A percentile compares a stretch with the other conserved stretches of the same genome.
These are phyloP conservation scores for Agrilus mali DNA, from an alignment of 2,888 invertebrate genomes.

Conservation along the genomic window DNA sequence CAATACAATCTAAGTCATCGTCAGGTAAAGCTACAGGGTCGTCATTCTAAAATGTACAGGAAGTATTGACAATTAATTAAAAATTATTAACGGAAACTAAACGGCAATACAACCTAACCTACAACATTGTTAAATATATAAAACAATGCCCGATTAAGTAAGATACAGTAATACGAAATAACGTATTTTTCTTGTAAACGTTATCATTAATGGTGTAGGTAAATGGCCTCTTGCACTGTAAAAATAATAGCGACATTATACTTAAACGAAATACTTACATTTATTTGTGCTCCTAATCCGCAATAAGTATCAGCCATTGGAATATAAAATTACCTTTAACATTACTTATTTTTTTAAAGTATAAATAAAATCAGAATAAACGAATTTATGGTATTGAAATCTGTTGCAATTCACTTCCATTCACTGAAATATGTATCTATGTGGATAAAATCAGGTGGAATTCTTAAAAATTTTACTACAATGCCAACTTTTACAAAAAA, in stretches of 20 bases:
- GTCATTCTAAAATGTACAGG: slow-evolving; percentile 19
- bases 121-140: not conserved
- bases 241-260: not conserved
- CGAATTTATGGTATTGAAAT: no score
- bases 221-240: not conserved
- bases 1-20: slow-evolving; percentile 43
- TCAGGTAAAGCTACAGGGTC: slow-evolving; percentile 33
- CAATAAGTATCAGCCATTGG: slow-evolving; percentile 82
- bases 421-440: no score
- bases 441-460: no score
- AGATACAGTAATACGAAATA: slow-evolving; percentile 3
- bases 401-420: no score
- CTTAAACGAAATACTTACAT: slow-evolving; percentile 46
- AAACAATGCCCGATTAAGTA: not conserved
- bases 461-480: no score
- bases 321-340: slow-evolving; percentile 7
- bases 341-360: no score
- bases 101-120: slow-evolving; percentile 2
- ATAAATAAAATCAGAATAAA: no score
- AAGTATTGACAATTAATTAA: not conserved
- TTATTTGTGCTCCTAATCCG: slow-evolving; percentile 66
- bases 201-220: not conserved
- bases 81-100: not conserved
- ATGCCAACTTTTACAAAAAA: no score
- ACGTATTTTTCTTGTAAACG: not conserved